Conservation (phyloP, 2,797 vertebrate species). For the Anas bahamensis region DNA sequence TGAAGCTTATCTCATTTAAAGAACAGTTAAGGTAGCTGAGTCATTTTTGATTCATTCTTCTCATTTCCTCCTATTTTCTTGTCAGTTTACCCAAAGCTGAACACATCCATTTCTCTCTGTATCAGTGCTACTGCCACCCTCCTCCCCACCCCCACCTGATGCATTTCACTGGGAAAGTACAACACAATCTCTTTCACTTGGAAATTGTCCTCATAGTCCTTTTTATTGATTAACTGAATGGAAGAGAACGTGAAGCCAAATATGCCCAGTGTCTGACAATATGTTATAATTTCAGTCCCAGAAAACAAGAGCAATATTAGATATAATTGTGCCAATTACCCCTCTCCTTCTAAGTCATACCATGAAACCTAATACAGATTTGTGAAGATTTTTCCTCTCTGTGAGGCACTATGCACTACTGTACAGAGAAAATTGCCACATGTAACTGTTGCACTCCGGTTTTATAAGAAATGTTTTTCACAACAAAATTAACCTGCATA, state of each 20-base stretch:
- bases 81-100: not conserved
- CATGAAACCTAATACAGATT: not conserved
- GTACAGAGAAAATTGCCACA: not conserved
- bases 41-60: conserved; percentile 12
- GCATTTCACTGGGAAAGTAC: not conserved
- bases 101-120: not conserved
- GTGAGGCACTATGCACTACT: not conserved
- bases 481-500: not conserved
- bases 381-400: not conserved
- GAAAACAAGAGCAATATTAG: not conserved
- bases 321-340: not conserved
- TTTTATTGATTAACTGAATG: conserved; percentile 38
- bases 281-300: not conserved
- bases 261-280: not conserved
- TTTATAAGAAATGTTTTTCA: not conserved
- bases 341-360: not conserved
- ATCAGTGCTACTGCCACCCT: not conserved
- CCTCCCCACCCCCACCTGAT: not conserved
- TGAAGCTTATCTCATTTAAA: not conserved
- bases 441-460: fast-evolving
- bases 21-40: not conserved
- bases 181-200: not conserved
- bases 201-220: conserved; percentile 24
- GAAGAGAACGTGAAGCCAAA: not conserved
- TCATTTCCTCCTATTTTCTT: not conserved